phyloP scores from a whole-genome alignment of 2,888 invertebrate species.

The Flabesymbios commensalis region DNA sequence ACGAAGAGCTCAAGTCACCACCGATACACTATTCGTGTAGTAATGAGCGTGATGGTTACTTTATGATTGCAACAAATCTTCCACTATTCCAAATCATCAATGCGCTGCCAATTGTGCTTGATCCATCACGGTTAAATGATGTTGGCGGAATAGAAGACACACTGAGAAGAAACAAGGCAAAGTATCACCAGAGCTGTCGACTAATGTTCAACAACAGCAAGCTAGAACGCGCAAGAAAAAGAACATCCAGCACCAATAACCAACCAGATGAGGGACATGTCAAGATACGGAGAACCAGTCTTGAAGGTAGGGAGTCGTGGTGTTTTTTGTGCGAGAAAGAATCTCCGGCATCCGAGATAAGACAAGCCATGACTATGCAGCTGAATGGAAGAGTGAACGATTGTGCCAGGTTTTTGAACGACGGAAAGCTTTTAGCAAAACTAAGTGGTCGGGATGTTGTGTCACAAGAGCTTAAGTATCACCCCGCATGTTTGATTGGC shows the following conservation, averaged over 20 bases:
- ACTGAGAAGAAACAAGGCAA: conserved; percentile 24
- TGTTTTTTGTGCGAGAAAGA: background rate
- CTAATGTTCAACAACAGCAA: conserved; percentile 2
- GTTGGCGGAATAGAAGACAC: conserved; percentile 32
- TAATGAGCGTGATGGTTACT: background rate
- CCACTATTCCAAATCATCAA: conserved; percentile 1
- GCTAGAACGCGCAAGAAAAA: background rate
- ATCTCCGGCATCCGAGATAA: background rate
- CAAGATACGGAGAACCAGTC: background rate
- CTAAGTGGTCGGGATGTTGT: conserved; percentile 3
- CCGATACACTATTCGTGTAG: too few species aligned
- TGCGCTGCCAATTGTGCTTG: conserved; percentile 21
- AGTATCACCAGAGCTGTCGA: conserved; percentile 26
- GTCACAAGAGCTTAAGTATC: conserved; percentile 8
- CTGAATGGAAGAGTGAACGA: background rate
- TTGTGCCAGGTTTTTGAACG: background rate
- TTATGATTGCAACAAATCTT: conserved; percentile 1
- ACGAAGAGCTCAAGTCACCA: too few species aligned
- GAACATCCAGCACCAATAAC: background rate
- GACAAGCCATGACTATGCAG: background rate
- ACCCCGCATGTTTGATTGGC: background rate
- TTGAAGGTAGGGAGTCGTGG: background rate
- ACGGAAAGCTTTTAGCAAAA: conserved; percentile 1
- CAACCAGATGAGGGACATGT: background rate
- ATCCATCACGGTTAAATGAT: conserved; percentile 27